Evolutionary conservation across 1,140 invertebrate genomes (phyloP), one percentile per base, ranked within the genome.

Genomic region (Diuraphis noxia): DNA sequence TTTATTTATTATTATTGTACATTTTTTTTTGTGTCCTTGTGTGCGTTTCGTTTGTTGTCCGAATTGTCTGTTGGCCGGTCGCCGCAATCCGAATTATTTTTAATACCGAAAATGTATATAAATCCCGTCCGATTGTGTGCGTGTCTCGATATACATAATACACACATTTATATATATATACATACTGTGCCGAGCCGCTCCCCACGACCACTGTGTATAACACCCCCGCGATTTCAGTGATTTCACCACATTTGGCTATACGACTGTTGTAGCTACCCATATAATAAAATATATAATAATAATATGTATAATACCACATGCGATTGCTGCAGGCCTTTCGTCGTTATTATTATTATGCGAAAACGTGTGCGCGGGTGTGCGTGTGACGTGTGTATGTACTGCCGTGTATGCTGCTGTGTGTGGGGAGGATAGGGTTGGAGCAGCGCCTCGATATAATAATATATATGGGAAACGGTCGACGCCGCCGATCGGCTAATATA

Each of bases 81-180:
- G 43, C 49, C n/a, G 56, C 87, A 81, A 77, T 90, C 77, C 89
- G 89, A 91, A 91, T 91, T 72, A 72, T 72, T 82, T 91, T 91
- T 91, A 91, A 91, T 91, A 36, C 77, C 46, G 36, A 79, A 91
- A 91, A 72, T n/a, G 56, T 72, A 72, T 72, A 72, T 81, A 91
- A 91, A 91, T 91, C 89, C 77, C 89, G 63, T 34, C 63, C 63
- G 89, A 91, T 82, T 82, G 89, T 82, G 36, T 25, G 30, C 82
- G 49, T 40, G 86, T 88, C 49, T 9, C 43, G 40, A 43, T 84
- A 79, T n/a, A 34, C 56, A n/a, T 72, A n/a, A 72, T 72, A n/a
- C 30, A n/a, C 41, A n/a, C n/a, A n/a, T n/a, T n/a, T 13, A 23
- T 82, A 46, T 40, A 43, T 84, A n/a, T 84, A 43, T 38, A 25